phyloP scores from a whole-genome alignment of 2,888 invertebrate species.

The Catonia carolina region DNA sequence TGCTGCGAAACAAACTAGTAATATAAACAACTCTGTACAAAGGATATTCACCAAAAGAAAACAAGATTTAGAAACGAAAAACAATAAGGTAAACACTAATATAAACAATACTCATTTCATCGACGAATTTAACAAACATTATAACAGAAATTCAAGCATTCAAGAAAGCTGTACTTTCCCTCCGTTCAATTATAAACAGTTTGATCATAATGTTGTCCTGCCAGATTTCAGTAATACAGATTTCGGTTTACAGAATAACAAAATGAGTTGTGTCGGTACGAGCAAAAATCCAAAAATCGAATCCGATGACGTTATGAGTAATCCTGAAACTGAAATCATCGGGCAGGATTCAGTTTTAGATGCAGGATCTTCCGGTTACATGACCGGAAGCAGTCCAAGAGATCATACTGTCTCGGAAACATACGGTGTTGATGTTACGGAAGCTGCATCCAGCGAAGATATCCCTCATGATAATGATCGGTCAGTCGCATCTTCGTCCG shows the following conservation, averaged over 20 bases:
- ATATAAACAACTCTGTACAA: not conserved
- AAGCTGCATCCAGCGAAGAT: slow-evolving; percentile 39
- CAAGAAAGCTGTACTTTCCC: too few species aligned
- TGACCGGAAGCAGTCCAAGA: slow-evolving; percentile 40
- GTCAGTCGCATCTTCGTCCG: slow-evolving; percentile 48
- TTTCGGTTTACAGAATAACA: too few species aligned
- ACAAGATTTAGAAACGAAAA: too few species aligned
- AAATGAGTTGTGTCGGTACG: too few species aligned
- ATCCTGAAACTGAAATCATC: slow-evolving; percentile 45
- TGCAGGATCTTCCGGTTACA: slow-evolving; percentile 40
- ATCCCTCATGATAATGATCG: slow-evolving; percentile 40
- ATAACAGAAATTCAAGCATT: too few species aligned
- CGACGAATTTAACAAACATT: too few species aligned
- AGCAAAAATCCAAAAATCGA: too few species aligned
- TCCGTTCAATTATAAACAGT: too few species aligned
- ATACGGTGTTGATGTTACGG: slow-evolving; percentile 44
- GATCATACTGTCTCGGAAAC: slow-evolving; percentile 43
- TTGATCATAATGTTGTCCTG: too few species aligned
- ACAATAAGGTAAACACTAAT: not conserved
- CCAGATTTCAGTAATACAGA: too few species aligned
- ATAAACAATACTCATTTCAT: too few species aligned
- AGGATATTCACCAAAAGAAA: too few species aligned
- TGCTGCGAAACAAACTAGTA: not conserved
- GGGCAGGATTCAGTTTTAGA: slow-evolving; percentile 49
- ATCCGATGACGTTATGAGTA: slow-evolving; percentile 29